Evolutionary conservation across 2,888 invertebrate species (phyloP).

Genomic region (Glaucopsyche alexis): DNA sequence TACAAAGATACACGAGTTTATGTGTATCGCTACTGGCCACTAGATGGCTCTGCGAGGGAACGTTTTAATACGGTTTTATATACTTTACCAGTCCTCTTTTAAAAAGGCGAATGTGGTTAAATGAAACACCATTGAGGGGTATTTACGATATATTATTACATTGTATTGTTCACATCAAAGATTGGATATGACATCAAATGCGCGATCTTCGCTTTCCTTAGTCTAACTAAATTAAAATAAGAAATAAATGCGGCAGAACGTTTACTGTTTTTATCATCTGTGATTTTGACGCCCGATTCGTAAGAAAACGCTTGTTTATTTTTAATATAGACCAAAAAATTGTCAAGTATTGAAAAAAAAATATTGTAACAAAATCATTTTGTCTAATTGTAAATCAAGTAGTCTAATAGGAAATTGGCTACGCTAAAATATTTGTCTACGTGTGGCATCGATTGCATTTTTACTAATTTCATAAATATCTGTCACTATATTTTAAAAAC

Average conservation of each 20-base stretch:
- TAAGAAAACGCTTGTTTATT: constrained; percentile 39
- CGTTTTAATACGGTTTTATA: too few species aligned
- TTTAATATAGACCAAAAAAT: constrained; percentile 20
- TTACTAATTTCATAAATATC: constrained; percentile 15
- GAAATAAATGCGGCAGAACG: constrained; percentile 55
- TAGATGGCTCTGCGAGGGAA: background rate
- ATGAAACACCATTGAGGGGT: constrained; percentile 47
- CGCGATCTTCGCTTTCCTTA: constrained; percentile 54
- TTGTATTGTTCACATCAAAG: constrained; percentile 51
- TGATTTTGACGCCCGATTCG: constrained; percentile 51
- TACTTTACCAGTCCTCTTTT: too few species aligned
- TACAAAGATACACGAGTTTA: too few species aligned
- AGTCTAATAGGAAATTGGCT: background rate
- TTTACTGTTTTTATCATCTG: constrained; percentile 49
- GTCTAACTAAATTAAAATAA: constrained; percentile 43
- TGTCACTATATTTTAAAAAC: constrained; percentile 29
- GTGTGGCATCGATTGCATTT: background rate
- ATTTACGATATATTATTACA: constrained; percentile 64
- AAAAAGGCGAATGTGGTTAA: constrained; percentile 26
- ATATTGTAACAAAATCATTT: constrained; percentile 26
- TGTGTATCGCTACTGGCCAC: too few species aligned
- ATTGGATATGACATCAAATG: constrained; percentile 62
- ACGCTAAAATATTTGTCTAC: constrained; percentile 23
- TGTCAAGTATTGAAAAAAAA: background rate
- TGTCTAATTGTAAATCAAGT: background rate